These are phyloP conservation scores for Ligdia adustata DNA, from an alignment of 2,888 invertebrate genomes.

Conservation along the genomic window DNA sequence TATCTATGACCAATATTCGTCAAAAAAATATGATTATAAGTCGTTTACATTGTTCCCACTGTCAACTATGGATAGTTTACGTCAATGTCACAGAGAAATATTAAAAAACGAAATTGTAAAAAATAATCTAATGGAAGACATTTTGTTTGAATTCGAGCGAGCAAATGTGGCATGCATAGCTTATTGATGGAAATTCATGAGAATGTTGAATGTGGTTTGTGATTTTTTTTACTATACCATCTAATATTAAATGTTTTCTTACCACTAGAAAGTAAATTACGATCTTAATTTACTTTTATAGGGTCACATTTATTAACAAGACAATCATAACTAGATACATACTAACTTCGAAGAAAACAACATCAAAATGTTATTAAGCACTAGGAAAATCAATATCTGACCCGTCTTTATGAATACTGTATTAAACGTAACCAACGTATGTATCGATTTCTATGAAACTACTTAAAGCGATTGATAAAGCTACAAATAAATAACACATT, in stretches of 20 bases:
- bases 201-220: slow-evolving; percentile 61
- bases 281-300: slow-evolving; percentile 37
- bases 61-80: slow-evolving; percentile 44
- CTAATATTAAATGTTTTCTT: slow-evolving; percentile 36
- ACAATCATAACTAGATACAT: slow-evolving; percentile 47
- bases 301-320: slow-evolving; percentile 39
- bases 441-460: slow-evolving; percentile 55
- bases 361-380: slow-evolving; percentile 57
- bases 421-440: slow-evolving; percentile 54
- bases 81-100: slow-evolving; percentile 37
- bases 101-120: slow-evolving; percentile 44
- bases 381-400: slow-evolving; percentile 58
- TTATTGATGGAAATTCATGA: slow-evolving; percentile 42
- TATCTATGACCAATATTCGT: slow-evolving; percentile 51
- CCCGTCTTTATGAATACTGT: slow-evolving; percentile 73
- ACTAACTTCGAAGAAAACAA: slow-evolving; percentile 50
- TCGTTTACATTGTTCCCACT: slow-evolving; percentile 73
- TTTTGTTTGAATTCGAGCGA: slow-evolving; percentile 62
- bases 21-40: slow-evolving; percentile 70
- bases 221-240: slow-evolving; percentile 25
- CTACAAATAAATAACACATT: slow-evolving; percentile 84
- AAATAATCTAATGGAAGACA: slow-evolving; percentile 81
- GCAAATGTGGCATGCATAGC: slow-evolving; percentile 39
- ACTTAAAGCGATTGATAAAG: slow-evolving; percentile 78
- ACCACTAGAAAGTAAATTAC: slow-evolving; percentile 24